Base-by-base conservation (phyloP, 2,888 invertebrate species). In the Rhamphomyia laevipes region DNA sequence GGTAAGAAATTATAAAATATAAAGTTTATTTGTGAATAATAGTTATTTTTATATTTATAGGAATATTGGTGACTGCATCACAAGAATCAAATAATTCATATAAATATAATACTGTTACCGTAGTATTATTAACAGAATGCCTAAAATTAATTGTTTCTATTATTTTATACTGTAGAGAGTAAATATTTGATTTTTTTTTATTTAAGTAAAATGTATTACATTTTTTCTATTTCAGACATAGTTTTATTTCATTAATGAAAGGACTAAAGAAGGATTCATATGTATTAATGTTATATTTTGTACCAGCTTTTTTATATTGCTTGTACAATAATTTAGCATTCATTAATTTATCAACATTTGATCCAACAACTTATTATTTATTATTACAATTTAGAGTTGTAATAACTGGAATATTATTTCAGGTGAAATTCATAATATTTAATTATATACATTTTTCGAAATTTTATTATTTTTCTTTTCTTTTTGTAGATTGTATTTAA, bases 321-420 rank as follows among this genome's bases (percentile, higher is more conserved):
- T 74, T 94, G 46, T 95, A 95, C 74, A 95, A 96, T 66, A 95
- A 95, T 73, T 76, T 96, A 61, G 82, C 92, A 30, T 95, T 93
- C 71, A 75, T 88, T 46, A 95, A 94, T 73, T 75, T 95, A 59
- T 84, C 89, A 12, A 81, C 80, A 47, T 95, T 92, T 71, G 95
- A 95, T 68, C 94, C 95, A 1, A 94, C 95, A 1, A 92, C 94
- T 0, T 95, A 95, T 66, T 93, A 87, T 67, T 75, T 95, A 49
- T 70, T 95, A 41, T 73, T 95, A 9, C 94, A 95, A 67, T 80
- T 95, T 57, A 75, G 95, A 60, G 93, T 95, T 35, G 92, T 95
- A 16, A 77, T 94, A 9, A 95, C 94, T 6, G 95, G 93, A 33
- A 72, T 95, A 48, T 74, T 94, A 41, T 95, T 90, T 72, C 93